These are phyloP conservation scores for Amitus sp. DNA, from an alignment of 2,888 invertebrate genomes.

Conservation along the genomic window DNA sequence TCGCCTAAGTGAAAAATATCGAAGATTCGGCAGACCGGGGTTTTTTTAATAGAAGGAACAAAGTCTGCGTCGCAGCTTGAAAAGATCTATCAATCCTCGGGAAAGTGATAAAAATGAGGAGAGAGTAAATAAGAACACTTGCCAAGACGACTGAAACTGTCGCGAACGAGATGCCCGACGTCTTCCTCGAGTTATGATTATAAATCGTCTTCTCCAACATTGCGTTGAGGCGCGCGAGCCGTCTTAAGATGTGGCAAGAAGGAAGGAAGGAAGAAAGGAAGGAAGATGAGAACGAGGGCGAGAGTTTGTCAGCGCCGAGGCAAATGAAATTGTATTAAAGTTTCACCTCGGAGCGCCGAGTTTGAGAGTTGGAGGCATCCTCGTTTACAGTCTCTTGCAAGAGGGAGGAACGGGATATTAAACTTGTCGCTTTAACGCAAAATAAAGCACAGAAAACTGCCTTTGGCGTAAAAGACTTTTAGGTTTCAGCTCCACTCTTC, in stretches of 20 bases:
- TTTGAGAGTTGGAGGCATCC: conserved; percentile 37
- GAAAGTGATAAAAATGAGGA: not conserved
- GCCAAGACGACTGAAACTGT: no score
- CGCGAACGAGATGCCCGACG: conserved; percentile 7
- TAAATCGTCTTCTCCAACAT: conserved; percentile 54
- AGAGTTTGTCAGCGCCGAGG: conserved; percentile 62
- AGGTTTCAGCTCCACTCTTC: conserved; percentile 14
- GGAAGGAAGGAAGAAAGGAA: conserved; percentile 20
- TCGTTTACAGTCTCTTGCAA: conserved; percentile 24
- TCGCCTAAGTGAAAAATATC: no score
- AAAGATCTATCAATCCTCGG: not conserved
- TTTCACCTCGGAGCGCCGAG: conserved; percentile 56
- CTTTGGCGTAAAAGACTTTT: conserved; percentile 39
- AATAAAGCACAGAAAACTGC: conserved; percentile 54
- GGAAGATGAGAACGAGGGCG: conserved; percentile 43
- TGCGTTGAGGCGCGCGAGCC: no score
- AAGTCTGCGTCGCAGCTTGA: no score
- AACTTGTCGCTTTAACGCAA: conserved; percentile 65
- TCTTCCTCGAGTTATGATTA: conserved; percentile 53
- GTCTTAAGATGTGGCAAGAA: conserved; percentile 20
- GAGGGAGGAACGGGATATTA: conserved; percentile 54
- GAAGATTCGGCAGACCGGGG: no score
- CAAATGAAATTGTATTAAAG: conserved; percentile 66
- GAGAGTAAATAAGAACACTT: not conserved
- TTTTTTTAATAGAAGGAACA: no score